These are phyloP conservation scores for Galerucella nymphaeae DNA, from an alignment of 2,888 invertebrate species.

Conservation along the genomic window DNA sequence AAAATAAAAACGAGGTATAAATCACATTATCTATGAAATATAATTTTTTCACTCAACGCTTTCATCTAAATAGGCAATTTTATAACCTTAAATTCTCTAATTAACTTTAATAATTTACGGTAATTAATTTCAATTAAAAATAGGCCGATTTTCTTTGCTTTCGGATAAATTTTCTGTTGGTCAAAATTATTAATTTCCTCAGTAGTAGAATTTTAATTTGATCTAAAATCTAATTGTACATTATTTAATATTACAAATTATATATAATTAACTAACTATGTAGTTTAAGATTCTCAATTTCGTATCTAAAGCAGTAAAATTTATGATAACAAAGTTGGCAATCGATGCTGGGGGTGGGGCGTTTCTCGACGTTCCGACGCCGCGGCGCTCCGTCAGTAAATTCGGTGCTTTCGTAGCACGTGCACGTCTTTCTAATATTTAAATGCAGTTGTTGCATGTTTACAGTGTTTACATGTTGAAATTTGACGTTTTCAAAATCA, in stretches of 20 bases:
- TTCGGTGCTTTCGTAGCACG: constrained; percentile 60
- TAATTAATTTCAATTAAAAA: too few relatives aligned
- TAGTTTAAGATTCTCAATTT: constrained; percentile 28
- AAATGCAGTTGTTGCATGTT: constrained; percentile 43
- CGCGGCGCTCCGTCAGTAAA: constrained; percentile 60
- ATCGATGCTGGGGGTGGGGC: constrained; percentile 53
- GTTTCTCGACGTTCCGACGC: constrained; percentile 42
- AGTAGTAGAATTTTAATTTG: background rate
- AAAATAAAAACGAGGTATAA: too few relatives aligned
- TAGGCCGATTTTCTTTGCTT: too few relatives aligned
- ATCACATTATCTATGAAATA: too few relatives aligned
- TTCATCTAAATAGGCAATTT: too few relatives aligned
- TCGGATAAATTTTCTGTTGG: too few relatives aligned
- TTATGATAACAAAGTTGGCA: constrained; percentile 58
- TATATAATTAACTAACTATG: constrained; percentile 5
- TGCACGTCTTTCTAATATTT: constrained; percentile 51
- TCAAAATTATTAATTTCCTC: too few relatives aligned
- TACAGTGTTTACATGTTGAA: constrained; percentile 42
- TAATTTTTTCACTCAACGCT: too few relatives aligned
- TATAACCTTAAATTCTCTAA: too few relatives aligned
- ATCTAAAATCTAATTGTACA: background rate
- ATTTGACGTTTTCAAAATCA: constrained; percentile 21
- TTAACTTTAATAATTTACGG: too few relatives aligned
- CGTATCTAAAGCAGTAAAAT: constrained; percentile 58
- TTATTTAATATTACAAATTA: background rate